Evolutionary conservation across 2,113 vertebrate genomes (phyloP).

Genomic region (Theropithecus gelada): DNA sequence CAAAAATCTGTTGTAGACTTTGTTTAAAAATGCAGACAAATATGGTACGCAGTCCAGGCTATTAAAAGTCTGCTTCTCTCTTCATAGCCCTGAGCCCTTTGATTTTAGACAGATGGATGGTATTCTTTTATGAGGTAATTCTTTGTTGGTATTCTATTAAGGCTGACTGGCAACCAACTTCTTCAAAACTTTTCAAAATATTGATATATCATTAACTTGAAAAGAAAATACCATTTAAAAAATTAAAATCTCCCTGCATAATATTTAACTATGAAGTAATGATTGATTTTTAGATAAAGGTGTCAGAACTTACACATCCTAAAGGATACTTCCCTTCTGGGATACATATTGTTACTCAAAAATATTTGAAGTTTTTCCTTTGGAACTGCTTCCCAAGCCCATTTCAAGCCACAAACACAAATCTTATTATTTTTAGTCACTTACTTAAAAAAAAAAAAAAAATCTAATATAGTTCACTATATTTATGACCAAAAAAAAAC

Average conservation of each 20-base stretch:
- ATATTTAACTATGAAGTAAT: not conserved
- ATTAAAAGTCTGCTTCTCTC: not conserved
- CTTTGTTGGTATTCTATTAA: not conserved
- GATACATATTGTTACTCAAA: not conserved
- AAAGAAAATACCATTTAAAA: slow-evolving; percentile 14
- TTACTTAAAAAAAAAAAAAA: not conserved
- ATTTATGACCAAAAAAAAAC: not conserved
- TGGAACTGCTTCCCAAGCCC: not conserved
- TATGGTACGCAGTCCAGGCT: not conserved
- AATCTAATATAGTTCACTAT: not conserved
- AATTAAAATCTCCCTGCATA: not conserved
- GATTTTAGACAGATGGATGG: not conserved
- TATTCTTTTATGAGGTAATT: not conserved
- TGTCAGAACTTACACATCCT: not conserved
- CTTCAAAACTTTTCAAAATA: slow-evolving; percentile 22
- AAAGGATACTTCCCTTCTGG: not conserved
- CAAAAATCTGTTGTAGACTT: not conserved
- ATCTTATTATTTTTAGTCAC: not conserved
- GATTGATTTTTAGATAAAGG: not conserved
- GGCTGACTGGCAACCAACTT: not conserved
- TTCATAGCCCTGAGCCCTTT: not conserved
- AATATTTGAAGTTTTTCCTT: slow-evolving; percentile 2
- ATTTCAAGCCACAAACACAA: not conserved
- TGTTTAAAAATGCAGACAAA: not conserved
- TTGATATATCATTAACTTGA: not conserved